Evolutionary conservation across 2,113 vertebrate genomes (phyloP).

Genomic region (Leuciscus idus): DNA sequence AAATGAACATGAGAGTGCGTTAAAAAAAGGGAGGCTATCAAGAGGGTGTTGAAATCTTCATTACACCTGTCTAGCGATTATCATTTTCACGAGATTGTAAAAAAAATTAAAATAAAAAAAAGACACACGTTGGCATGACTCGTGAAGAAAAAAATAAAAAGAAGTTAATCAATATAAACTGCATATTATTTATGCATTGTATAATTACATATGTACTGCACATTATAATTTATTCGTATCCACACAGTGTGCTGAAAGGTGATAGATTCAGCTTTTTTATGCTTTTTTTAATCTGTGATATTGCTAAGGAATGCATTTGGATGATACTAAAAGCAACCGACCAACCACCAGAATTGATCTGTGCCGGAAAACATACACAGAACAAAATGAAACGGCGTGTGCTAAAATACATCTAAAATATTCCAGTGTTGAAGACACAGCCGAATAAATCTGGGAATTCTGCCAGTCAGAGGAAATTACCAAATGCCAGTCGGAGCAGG

Average conservation of each 20-base stretch:
- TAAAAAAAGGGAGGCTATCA: conserved; percentile 57
- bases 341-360: background rate
- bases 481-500: background rate
- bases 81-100: conserved; percentile 49
- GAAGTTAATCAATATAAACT: background rate
- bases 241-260: background rate
- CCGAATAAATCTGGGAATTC: conserved; percentile 21
- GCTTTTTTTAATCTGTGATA: conserved; percentile 1
- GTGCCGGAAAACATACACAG: background rate
- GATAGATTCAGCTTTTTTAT: background rate
- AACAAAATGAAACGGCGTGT: background rate
- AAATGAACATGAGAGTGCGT: conserved; percentile 41
- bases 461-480: conserved; percentile 30
- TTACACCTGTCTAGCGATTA: conserved; percentile 56
- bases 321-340: background rate
- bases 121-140: background rate
- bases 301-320: background rate
- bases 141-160: background rate
- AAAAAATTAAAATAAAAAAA: conserved; percentile 32
- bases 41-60: conserved; percentile 62
- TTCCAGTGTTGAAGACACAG: background rate
- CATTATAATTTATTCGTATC: background rate
- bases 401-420: background rate
- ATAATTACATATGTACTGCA: background rate
- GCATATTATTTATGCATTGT: background rate